phyloP scores from a whole-genome alignment of 2,888 invertebrate genomes.

The Peribatodes rhomboidaria region DNA sequence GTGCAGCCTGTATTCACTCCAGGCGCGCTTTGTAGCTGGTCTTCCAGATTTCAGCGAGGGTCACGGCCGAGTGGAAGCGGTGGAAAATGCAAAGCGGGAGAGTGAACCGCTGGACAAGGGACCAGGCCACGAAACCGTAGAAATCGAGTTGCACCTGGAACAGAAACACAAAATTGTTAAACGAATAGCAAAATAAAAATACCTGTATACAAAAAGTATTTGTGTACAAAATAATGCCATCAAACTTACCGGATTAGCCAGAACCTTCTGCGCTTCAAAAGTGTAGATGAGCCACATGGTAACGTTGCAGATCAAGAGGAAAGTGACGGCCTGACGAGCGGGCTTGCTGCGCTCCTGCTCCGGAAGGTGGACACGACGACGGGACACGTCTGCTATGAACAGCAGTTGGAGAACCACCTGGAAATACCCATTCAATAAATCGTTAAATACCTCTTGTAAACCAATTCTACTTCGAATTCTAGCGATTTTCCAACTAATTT shows the following conservation, averaged over 20 bases:
- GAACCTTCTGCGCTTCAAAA: slow-evolving; percentile 97
- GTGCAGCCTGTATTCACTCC: slow-evolving; percentile 87
- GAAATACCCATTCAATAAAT: slow-evolving; percentile 32
- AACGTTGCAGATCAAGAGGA: slow-evolving; percentile 97
- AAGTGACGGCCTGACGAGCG: slow-evolving; percentile 97
- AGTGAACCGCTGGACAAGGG: slow-evolving; percentile 96
- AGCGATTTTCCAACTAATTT: too few relatives aligned
- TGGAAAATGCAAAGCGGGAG: slow-evolving; percentile 98
- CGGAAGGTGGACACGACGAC: slow-evolving; percentile 95
- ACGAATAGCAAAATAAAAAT: background rate
- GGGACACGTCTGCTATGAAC: slow-evolving; percentile 97
- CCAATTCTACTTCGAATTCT: too few relatives aligned
- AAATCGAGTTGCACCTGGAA: slow-evolving; percentile 93
- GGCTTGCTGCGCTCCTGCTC: slow-evolving; percentile 98
- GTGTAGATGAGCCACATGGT: slow-evolving; percentile 99
- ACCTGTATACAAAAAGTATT: background rate
- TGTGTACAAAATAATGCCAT: background rate
- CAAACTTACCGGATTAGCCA: slow-evolving; percentile 93
- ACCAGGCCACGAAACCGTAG: slow-evolving; percentile 97
- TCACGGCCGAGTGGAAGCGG: slow-evolving; percentile 97
- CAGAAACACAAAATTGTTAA: slow-evolving; percentile 6
- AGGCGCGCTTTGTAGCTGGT: slow-evolving; percentile 96
- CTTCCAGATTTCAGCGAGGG: slow-evolving; percentile 98
- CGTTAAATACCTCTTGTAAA: background rate
- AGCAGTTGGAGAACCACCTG: slow-evolving; percentile 96